Conservation (phyloP, 2,797 vertebrate genomes). For the Borostomias antarcticus region DNA sequence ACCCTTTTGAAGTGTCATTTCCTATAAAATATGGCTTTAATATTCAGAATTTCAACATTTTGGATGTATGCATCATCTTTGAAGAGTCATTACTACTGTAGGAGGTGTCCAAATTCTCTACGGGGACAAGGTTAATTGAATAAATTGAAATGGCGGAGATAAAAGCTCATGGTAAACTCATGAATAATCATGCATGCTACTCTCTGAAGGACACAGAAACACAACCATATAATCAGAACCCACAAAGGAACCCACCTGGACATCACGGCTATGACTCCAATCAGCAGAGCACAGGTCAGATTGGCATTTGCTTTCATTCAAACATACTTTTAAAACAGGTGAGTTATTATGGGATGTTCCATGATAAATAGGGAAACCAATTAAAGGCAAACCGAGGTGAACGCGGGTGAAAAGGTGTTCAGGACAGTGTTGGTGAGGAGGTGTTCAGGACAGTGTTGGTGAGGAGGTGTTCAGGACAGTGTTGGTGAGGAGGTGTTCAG, state of each 20-base stretch:
- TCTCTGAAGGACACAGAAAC: slow-evolving; percentile 54
- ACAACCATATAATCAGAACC: slow-evolving; percentile 55
- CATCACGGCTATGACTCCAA: slow-evolving; percentile 61
- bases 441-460: too few species aligned
- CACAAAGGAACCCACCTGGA: slow-evolving; percentile 54
- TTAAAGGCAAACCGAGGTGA: slow-evolving; percentile 38
- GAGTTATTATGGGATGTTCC: slow-evolving; percentile 43
- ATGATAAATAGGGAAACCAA: slow-evolving; percentile 63
- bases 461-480: too few species aligned
- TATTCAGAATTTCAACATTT: slow-evolving; percentile 45
- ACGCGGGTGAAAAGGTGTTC: slow-evolving; percentile 29
- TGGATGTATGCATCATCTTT: slow-evolving; percentile 57
- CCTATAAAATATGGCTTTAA: slow-evolving; percentile 40
- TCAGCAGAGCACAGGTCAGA: slow-evolving; percentile 62
- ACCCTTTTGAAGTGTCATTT: slow-evolving; percentile 47
- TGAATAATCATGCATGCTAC: slow-evolving; percentile 75
- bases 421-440: too few species aligned
- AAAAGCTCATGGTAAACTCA: slow-evolving; percentile 65
- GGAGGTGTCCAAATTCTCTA: slow-evolving; percentile 52
- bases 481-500: too few species aligned
- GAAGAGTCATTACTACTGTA: slow-evolving; percentile 60
- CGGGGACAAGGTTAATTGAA: slow-evolving; percentile 69
- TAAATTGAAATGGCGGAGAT: slow-evolving; percentile 72
- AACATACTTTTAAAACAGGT: slow-evolving; percentile 52
- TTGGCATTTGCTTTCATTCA: slow-evolving; percentile 43